These are phyloP conservation scores for Netelia melanura DNA, from an alignment of 2,888 invertebrate genomes.

Conservation along the genomic window DNA sequence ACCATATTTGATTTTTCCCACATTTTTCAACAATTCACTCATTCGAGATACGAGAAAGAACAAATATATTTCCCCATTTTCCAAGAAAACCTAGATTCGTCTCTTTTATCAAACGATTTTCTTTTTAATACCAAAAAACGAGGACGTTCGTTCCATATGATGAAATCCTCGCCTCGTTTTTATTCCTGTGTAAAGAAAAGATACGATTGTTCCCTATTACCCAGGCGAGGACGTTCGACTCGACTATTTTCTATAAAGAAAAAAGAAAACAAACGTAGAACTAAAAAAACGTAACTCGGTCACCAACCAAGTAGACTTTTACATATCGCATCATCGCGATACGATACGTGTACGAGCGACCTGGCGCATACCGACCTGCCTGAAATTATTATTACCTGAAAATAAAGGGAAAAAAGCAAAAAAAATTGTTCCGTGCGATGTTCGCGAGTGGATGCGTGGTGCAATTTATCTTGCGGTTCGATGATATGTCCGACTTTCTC, in stretches of 20 bases:
- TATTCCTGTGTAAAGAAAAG: too few relatives aligned
- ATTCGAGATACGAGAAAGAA: neutral
- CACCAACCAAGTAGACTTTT: neutral
- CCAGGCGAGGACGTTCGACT: too few relatives aligned
- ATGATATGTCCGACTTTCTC: conserved; percentile 70
- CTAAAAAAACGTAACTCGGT: too few relatives aligned
- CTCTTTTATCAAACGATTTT: too few relatives aligned
- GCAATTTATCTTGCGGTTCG: conserved; percentile 68
- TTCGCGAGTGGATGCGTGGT: conserved; percentile 46
- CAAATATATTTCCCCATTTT: too few relatives aligned
- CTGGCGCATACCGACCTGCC: neutral
- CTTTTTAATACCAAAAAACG: too few relatives aligned
- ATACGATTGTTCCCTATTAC: too few relatives aligned
- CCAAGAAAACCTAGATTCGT: too few relatives aligned
- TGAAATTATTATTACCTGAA: conserved; percentile 31
- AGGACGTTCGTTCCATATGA: too few relatives aligned
- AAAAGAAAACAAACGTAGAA: too few relatives aligned
- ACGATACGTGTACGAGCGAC: conserved; percentile 6
- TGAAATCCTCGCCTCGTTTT: too few relatives aligned
- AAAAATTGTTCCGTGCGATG: neutral
- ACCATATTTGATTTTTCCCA: conserved; percentile 2
- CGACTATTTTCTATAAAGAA: too few relatives aligned
- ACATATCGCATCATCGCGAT: neutral
- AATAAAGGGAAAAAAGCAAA: neutral
- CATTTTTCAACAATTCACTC: conserved; percentile 3